Conservation (phyloP, 2,888 invertebrate genomes). For the Morpho achilles region DNA sequence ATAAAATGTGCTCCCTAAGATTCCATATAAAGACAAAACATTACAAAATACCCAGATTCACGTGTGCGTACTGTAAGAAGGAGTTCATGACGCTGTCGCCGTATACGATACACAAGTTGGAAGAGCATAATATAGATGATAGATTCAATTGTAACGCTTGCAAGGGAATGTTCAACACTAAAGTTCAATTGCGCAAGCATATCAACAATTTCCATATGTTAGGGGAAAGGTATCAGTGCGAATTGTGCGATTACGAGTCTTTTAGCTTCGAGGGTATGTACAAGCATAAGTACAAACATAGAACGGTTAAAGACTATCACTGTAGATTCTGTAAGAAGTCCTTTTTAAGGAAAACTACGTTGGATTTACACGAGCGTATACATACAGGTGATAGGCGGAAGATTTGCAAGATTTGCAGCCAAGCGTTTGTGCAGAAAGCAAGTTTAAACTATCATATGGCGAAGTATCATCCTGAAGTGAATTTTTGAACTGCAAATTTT, state of each 20-base stretch:
- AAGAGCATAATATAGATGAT: conserved; percentile 53
- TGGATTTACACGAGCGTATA: conserved; percentile 56
- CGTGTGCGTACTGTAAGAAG: conserved; percentile 43
- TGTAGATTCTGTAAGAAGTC: conserved; percentile 66
- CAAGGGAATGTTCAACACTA: conserved; percentile 50
- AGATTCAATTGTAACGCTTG: conserved; percentile 60
- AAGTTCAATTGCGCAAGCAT: conserved; percentile 49
- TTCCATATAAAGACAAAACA: conserved; percentile 54
- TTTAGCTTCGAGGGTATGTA: conserved; percentile 49
- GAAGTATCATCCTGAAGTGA: conserved; percentile 55
- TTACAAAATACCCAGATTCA: conserved; percentile 45
- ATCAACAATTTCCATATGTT: conserved; percentile 61
- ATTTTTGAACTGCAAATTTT: neutral
- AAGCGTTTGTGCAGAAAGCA: conserved; percentile 68
- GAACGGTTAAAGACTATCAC: conserved; percentile 57
- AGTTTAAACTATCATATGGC: conserved; percentile 68
- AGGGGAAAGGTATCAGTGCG: conserved; percentile 52
- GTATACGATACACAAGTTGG: conserved; percentile 48
- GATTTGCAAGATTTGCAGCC: conserved; percentile 54
- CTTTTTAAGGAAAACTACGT: conserved; percentile 53
- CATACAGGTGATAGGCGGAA: conserved; percentile 63
- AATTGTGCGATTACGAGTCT: conserved; percentile 55
- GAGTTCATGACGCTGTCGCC: conserved; percentile 50
- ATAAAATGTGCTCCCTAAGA: conserved; percentile 41
- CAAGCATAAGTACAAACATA: conserved; percentile 64